Percentiles rank a stretch among this genome's conserved stretches.
phyloP scores from a whole-genome alignment of 2,113 vertebrate species.

The Abramis brama region DNA sequence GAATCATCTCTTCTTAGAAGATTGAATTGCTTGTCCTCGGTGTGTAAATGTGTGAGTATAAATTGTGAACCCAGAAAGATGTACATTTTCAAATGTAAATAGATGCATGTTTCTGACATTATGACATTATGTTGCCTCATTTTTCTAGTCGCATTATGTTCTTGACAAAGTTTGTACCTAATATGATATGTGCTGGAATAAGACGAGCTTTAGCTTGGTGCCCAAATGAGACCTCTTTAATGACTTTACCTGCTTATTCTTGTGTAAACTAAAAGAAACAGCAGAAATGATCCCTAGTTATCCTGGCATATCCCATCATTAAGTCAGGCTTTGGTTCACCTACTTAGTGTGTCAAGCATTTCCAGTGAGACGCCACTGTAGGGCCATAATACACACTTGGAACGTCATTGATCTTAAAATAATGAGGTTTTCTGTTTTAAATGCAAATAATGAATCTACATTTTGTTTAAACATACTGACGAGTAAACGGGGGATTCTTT shows the following conservation, averaged over 20 bases:
- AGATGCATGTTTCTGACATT: neutral
- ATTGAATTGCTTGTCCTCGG: slow-evolving; percentile 36
- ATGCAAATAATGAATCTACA: neutral
- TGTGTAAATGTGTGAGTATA: slow-evolving; percentile 12
- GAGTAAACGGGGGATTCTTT: neutral
- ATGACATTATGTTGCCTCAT: no score
- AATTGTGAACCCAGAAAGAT: neutral
- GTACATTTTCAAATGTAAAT: neutral
- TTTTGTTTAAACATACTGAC: neutral
- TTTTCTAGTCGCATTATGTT: neutral
- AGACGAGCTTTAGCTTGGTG: slow-evolving; percentile 12
- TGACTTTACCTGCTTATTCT: slow-evolving; percentile 18
- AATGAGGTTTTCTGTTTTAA: slow-evolving; percentile 10
- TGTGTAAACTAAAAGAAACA: slow-evolving; percentile 21
- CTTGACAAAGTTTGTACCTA: neutral
- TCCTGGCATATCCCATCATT: slow-evolving; percentile 29
- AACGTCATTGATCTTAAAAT: slow-evolving; percentile 1
- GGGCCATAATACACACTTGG: neutral
- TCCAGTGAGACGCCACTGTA: slow-evolving; percentile 8
- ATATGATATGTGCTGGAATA: neutral
- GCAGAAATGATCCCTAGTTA: slow-evolving; percentile 13
- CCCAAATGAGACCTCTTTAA: slow-evolving; percentile 10
- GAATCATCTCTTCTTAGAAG: slow-evolving; percentile 32
- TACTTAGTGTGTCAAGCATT: slow-evolving; percentile 21
- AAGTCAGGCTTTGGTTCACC: slow-evolving; percentile 17